phyloP scores from a whole-genome alignment of 2,888 invertebrate species.

The Tortricodes alternella region DNA sequence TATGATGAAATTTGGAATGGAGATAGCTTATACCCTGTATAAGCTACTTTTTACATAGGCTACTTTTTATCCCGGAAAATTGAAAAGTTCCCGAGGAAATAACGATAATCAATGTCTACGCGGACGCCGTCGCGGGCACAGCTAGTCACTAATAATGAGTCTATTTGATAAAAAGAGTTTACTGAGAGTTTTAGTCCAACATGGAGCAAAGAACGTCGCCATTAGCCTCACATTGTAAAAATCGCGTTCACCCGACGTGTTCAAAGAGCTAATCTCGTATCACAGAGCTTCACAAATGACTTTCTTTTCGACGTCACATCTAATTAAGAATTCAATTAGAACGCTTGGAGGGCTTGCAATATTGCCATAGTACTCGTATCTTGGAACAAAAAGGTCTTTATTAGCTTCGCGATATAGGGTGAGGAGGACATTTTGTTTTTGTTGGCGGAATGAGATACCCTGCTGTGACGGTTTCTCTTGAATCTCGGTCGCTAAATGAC shows the following conservation, averaged over 20 bases:
- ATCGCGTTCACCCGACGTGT: constrained; percentile 35
- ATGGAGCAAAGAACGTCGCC: background rate
- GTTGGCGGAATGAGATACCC: constrained; percentile 21
- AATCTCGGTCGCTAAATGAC: constrained; percentile 12
- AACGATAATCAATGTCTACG: no score
- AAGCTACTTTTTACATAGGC: no score
- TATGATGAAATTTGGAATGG: no score
- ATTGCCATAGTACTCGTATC: constrained; percentile 18
- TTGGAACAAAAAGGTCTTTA: constrained; percentile 11
- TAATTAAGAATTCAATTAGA: constrained; percentile 56
- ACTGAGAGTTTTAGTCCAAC: no score
- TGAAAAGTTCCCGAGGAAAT: no score
- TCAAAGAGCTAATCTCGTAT: constrained; percentile 45
- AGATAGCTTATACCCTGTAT: no score
- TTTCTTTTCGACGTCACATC: constrained; percentile 49
- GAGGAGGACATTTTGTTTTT: constrained; percentile 20
- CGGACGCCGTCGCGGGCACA: no score
- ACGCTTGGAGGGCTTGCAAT: constrained; percentile 35
- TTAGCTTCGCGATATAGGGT: constrained; percentile 2
- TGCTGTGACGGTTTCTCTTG: constrained; percentile 8
- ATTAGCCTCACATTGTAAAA: constrained; percentile 33
- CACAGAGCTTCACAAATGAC: constrained; percentile 50
- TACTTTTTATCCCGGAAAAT: no score
- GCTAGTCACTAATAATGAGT: no score
- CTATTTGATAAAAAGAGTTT: no score